Evolutionary conservation across 2,113 vertebrate species (phyloP).

Genomic region (Odontophorus gujanensis): DNA sequence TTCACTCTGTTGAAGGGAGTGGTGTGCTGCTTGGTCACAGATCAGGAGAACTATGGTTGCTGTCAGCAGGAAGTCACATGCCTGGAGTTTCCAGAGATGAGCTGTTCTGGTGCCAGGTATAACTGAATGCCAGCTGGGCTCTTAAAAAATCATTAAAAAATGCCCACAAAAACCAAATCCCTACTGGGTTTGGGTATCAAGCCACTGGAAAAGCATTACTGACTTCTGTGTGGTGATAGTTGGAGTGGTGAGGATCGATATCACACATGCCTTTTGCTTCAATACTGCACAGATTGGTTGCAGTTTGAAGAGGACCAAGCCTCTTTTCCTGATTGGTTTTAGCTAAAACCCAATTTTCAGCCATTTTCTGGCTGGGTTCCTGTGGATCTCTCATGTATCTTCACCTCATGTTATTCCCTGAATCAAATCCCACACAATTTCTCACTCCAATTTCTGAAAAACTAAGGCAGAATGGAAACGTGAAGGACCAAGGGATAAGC

Average conservation of each 20-base stretch:
- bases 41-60: background rate
- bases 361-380: accelerated
- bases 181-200: background rate
- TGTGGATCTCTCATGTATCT: background rate
- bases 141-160: background rate
- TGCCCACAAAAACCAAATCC: background rate
- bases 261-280: background rate
- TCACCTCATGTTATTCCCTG: background rate
- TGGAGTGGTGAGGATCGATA: background rate
- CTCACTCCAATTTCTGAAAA: background rate
- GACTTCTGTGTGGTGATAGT: background rate
- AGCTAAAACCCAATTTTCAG: background rate
- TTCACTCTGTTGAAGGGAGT: background rate
- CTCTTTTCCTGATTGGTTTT: background rate
- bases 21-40: background rate
- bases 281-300: background rate
- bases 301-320: background rate
- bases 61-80: constrained; percentile 14
- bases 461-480: accelerated
- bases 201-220: background rate
- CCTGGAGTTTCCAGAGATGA: background rate
- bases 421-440: background rate
- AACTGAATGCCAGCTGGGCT: background rate
- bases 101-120: background rate
- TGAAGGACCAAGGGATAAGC: background rate